These are phyloP conservation scores for Gallinago media DNA, from an alignment of 2,113 vertebrate genomes.

Conservation along the genomic window DNA sequence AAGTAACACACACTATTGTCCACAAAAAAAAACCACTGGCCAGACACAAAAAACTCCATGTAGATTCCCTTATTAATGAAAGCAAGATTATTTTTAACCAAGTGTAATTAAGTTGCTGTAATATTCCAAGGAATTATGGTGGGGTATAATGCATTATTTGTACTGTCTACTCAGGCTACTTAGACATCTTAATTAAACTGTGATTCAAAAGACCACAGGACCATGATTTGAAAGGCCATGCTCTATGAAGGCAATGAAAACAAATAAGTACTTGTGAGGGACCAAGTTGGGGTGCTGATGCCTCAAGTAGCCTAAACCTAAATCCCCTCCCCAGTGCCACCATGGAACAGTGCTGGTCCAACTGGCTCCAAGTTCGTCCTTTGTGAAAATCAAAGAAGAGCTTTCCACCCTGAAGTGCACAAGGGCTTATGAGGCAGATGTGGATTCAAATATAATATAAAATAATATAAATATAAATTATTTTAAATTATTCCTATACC, in stretches of 20 bases:
- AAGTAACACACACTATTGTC: neutral
- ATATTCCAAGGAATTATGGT: neutral
- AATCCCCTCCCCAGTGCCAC: neutral
- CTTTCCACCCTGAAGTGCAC: neutral
- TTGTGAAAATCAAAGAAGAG: neutral
- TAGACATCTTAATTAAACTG: slow-evolving; percentile 1
- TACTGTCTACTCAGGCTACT: neutral
- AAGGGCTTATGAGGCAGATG: neutral
- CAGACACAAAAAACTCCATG: neutral
- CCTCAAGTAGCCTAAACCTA: neutral
- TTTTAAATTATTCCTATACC: neutral
- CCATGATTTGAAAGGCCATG: neutral
- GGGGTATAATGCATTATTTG: neutral
- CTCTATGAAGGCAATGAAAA: neutral
- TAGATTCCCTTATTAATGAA: neutral
- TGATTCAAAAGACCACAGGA: neutral
- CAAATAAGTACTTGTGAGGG: neutral
- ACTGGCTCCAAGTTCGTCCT: neutral
- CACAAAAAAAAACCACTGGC: neutral
- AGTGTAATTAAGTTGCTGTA: neutral
- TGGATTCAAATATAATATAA: neutral
- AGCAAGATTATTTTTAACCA: neutral
- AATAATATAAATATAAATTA: neutral
- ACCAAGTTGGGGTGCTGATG: neutral
- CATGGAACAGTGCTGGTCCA: accelerated